Percentiles rank a stretch among this genome's conserved stretches.
These are phyloP conservation scores for Rambutsinella grinnellia DNA, from an alignment of 2,888 invertebrate species.

Conservation along the genomic window DNA sequence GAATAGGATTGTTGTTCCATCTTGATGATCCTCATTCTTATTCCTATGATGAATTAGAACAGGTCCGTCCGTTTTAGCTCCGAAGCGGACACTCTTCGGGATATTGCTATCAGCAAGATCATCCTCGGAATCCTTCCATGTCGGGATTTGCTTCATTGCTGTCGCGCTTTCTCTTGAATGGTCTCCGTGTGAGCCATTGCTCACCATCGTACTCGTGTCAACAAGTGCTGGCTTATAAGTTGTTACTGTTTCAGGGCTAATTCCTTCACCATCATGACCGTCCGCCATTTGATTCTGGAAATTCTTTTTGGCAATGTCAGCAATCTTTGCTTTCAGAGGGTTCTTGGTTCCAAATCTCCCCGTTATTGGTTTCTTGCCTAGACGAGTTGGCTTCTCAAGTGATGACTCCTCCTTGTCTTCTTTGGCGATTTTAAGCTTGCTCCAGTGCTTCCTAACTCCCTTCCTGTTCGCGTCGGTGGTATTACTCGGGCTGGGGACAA, in stretches of 20 bases:
- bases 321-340: constrained; percentile 48
- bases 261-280: not conserved
- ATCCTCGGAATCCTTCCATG: constrained; percentile 30
- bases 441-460: constrained; percentile 26
- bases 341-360: constrained; percentile 25
- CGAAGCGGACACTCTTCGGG: constrained; percentile 51
- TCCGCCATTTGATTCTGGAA: constrained; percentile 37
- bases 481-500: constrained; percentile 44
- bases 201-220: not conserved
- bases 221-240: constrained; percentile 37
- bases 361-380: constrained; percentile 30
- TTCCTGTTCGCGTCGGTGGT: not conserved
- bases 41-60: constrained; percentile 36
- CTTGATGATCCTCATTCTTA: constrained; percentile 11
- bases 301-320: constrained; percentile 51
- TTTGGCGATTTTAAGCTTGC: constrained; percentile 22
- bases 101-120: constrained; percentile 50
- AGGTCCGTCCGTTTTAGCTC: constrained; percentile 49
- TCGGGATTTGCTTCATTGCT: constrained; percentile 6
- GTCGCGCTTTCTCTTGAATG: constrained; percentile 5
- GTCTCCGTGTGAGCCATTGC: constrained; percentile 1
- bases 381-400: constrained; percentile 10
- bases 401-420: constrained; percentile 11
- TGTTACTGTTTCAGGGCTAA: constrained; percentile 14
- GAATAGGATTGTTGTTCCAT: constrained; percentile 50